Base-by-base conservation (phyloP, 1,140 invertebrate genomes). In the Schlechtendalia chinensis region DNA sequence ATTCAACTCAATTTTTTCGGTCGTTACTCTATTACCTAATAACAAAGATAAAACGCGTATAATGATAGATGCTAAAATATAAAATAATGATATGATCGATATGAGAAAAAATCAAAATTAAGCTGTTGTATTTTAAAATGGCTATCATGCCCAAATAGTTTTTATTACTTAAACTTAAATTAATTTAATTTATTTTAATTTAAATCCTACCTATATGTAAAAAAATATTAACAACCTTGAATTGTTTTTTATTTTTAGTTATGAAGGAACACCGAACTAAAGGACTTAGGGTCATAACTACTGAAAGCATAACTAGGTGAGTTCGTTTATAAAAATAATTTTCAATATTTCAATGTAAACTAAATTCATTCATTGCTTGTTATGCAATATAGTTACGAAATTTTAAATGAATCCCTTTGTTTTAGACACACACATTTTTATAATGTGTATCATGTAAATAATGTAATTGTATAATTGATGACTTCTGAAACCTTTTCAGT, bases 251-350 rank as follows among this genome's bases (percentile, higher is more conserved):
- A 24, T 50, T 53, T 65, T 47, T 6, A 81, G 81, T 71, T 39
- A 82, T 82, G 81, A 82, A 82, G 63, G 81, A 80, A 80, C 81
- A 82, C 27, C 54, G 81, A 67, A 82, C 75, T 22, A 82, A 82
- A 80, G 81, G 72, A 53, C 61, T 82, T 58, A 79, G 75, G 54
- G 81, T 82, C 39, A 82, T 75, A 27, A 82, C 74, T 59, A 80
- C 81, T 56, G 74, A 63, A 65, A 80, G 58, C 54, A 80, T 82
- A 59, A 74, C 50, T 61, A 79, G 81, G 81, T 82, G n/a, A 80
- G 72, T 81, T 56, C 17, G 19, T 74, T 12, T n/a, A 74, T 79
- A 17, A 22, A 65, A 19, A n/a, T 39, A 47, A 16, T 61, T 67
- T 45, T 24, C 65, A 12, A 24, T 11, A 24, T 67, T 67, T 24